Evolutionary conservation across 1,140 invertebrate species (phyloP), one percentile per base, ranked within the genome.

Genomic region (Pseudomyrmex dendroicus): DNA sequence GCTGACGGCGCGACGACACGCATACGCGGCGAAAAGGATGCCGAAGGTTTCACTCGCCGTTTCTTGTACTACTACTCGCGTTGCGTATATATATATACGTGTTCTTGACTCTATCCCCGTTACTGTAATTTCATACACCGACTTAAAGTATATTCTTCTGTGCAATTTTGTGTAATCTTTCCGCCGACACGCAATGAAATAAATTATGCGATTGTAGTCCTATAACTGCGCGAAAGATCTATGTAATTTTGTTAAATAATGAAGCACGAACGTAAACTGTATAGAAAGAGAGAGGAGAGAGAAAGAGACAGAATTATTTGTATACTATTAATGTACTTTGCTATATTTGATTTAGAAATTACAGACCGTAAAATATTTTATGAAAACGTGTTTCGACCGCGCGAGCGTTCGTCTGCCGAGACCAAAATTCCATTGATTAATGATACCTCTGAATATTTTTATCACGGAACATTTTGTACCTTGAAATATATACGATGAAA

Each of bases 1-100:
- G 57, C 20, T 54, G 56, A 56, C 74, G 61, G 35, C 62, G 57
- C 70, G 48, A 82, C 63, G 66, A 86, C 84, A 83, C 87, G 82
- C 72, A 73, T 57, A 35, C 35, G 59, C 63, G n/a, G 20, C 44
- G 52, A 76, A 48, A 68, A 76, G 44, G 25, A 80, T 56, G 56
- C 48, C 35, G 44, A 56, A 70, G 70, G 50, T 64, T 82, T 85
- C 83, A 68, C 64, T 61, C 17, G 72, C 57, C 62, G 73, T 86
- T 87, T 62, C 82, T 80, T 72, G 52, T 12, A 57, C 20, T 12
- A 62, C 50, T 61, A 48, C 25, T 78, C 72, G 35, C 50, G 10
- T 54, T 67, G 0, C 12, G 13, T 22, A 48, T 35, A 35, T 35
- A 35, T 35, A 25, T 25, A 25, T 25, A 35, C 35, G 35, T 35